Evolutionary conservation across 2,888 invertebrate species (phyloP).

Genomic region (Lathronympha strigana): DNA sequence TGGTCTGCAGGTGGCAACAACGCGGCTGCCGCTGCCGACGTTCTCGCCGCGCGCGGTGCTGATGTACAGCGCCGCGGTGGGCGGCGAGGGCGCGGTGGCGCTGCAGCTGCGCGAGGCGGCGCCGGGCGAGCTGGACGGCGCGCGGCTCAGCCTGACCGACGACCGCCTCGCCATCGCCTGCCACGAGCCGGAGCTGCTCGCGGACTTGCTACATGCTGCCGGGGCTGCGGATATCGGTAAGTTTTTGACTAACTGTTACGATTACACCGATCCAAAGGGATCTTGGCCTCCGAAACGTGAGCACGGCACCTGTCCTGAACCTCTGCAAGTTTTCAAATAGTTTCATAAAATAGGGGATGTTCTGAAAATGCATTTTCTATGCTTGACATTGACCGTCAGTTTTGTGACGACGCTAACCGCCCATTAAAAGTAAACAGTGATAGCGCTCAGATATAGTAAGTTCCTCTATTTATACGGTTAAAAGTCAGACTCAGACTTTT

Average conservation of each 20-base stretch:
- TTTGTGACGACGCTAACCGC: no score
- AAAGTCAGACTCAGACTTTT: no score
- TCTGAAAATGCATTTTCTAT: no score
- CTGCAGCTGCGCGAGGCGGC: constrained; percentile 86
- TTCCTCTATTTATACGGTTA: no score
- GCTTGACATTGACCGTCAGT: no score
- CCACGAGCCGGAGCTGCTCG: constrained; percentile 89
- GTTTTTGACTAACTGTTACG: constrained; percentile 46
- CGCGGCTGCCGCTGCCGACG: constrained; percentile 66
- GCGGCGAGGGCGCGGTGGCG: constrained; percentile 85
- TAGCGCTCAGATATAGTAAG: no score
- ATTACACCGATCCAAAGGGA: no score
- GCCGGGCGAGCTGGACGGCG: constrained; percentile 73
- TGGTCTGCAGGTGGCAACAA: constrained; percentile 50
- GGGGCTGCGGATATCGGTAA: constrained; percentile 81
- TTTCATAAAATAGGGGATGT: no score
- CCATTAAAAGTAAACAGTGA: no score
- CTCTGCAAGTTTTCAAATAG: no score
- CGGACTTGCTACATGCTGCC: constrained; percentile 87
- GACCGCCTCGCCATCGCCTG: constrained; percentile 89
- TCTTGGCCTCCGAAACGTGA: no score
- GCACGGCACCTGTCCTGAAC: no score
- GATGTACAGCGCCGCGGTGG: constrained; percentile 88
- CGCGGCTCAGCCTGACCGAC: constrained; percentile 72
- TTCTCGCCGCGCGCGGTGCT: constrained; percentile 86